These are phyloP conservation scores for Drosophila bunnanda DNA, from an alignment of 2,888 invertebrate species.

Conservation along the genomic window DNA sequence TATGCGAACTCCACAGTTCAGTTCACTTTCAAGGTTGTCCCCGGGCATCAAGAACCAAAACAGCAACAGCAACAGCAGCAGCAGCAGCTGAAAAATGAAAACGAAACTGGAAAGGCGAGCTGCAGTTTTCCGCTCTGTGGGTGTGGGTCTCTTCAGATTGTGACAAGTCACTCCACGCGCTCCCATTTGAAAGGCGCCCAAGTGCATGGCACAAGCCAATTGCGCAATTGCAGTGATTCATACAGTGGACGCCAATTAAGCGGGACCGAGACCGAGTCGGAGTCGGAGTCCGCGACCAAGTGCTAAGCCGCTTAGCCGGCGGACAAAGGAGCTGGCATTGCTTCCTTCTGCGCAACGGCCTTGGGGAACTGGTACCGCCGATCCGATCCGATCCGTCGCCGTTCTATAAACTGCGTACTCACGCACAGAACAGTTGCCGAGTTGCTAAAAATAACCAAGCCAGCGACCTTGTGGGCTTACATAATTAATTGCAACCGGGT, in stretches of 20 bases:
- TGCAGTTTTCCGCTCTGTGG: constrained; percentile 44
- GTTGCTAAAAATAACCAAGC: constrained; percentile 60
- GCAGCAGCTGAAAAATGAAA: constrained; percentile 17
- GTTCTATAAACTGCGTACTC: constrained; percentile 51
- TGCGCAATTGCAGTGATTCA: constrained; percentile 72
- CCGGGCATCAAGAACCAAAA: constrained; percentile 54
- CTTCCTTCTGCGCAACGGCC: constrained; percentile 72
- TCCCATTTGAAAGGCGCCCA: constrained; percentile 47
- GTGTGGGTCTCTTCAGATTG: constrained; percentile 61
- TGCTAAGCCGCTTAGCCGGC: constrained; percentile 62
- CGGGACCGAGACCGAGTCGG: neutral
- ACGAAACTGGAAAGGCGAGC: constrained; percentile 17
- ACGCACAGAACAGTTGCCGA: constrained; percentile 70
- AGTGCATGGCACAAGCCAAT: constrained; percentile 53
- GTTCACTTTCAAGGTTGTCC: constrained; percentile 76
- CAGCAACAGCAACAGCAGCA: constrained; percentile 12
- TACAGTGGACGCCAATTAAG: constrained; percentile 60
- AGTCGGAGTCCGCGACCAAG: constrained; percentile 1
- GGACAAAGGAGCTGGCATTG: constrained; percentile 54
- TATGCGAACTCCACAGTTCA: constrained; percentile 50
- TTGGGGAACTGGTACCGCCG: constrained; percentile 43
- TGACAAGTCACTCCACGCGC: constrained; percentile 44
- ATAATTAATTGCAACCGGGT: constrained; percentile 76
- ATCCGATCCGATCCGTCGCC: neutral
- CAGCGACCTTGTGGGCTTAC: constrained; percentile 69